A percentile compares a stretch with the other conserved stretches of the same genome.
These are phyloP conservation scores for Cyphomyrus plagiostoma DNA, from an alignment of 2,113 vertebrate species.

Conservation along the genomic window DNA sequence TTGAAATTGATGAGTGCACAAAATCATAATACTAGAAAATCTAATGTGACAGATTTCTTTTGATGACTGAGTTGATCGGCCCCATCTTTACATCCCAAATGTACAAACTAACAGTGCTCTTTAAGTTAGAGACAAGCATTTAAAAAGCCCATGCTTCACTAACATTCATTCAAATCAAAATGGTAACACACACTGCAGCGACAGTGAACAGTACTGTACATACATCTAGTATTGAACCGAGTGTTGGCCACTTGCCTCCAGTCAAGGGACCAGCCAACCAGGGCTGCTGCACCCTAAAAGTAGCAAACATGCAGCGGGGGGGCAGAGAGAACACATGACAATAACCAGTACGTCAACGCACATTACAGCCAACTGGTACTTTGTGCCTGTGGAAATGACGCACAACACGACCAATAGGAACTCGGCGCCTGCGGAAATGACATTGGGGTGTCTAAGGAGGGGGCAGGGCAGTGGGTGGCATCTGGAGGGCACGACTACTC, in stretches of 20 bases:
- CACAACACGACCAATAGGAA: slow-evolving; percentile 36
- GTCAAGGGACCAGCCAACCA: slow-evolving; percentile 30
- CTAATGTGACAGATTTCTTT: not conserved
- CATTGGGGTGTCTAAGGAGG: not conserved
- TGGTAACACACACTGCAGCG: slow-evolving; percentile 18
- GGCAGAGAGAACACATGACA: slow-evolving; percentile 38
- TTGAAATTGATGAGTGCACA: not conserved
- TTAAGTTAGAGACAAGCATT: slow-evolving; percentile 9
- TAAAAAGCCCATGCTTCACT: not conserved
- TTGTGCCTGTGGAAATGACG: slow-evolving; percentile 16
- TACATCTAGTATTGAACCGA: slow-evolving; percentile 30
- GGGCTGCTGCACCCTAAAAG: slow-evolving; percentile 36
- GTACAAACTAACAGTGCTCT: not conserved
- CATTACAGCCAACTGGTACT: slow-evolving; percentile 37
- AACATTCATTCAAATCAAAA: slow-evolving; percentile 19
- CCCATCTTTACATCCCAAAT: not conserved
- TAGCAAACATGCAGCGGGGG: slow-evolving; percentile 39
- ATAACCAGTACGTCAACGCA: slow-evolving; percentile 40
- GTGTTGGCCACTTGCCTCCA: slow-evolving; percentile 28
- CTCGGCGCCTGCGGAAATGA: slow-evolving; percentile 18
- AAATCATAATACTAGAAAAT: not conserved
- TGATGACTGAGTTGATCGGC: not conserved
- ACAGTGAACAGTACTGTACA: slow-evolving; percentile 28
- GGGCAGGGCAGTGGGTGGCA: slow-evolving; percentile 2
- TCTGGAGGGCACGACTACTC: slow-evolving; percentile 1